Conservation (phyloP, 2,113 vertebrate species). For the Chroicocephalus ridibundus region DNA sequence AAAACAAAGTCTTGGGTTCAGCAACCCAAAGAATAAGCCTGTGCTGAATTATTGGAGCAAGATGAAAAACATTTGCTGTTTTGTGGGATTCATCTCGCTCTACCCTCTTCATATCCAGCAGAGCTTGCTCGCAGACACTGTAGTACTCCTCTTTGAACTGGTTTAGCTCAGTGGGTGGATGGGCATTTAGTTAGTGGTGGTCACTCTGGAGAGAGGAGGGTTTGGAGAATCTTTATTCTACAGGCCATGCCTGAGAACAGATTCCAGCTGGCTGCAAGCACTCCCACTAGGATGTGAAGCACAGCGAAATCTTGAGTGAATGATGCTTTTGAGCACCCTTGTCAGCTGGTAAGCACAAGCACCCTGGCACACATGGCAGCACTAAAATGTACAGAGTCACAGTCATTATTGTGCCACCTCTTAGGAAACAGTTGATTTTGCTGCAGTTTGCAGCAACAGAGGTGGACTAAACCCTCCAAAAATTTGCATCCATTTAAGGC, state of each 20-base stretch:
- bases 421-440: not conserved
- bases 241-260: not conserved
- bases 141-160: conserved; percentile 11
- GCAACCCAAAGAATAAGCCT: not conserved
- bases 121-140: not conserved
- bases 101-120: not conserved
- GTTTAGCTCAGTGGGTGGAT: not conserved
- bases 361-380: not conserved
- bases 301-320: not conserved
- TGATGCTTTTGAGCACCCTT: not conserved
- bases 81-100: not conserved
- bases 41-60: conserved; percentile 25
- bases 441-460: not conserved
- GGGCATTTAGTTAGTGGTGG: not conserved
- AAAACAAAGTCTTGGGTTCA: conserved; percentile 1
- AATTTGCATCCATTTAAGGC: not conserved
- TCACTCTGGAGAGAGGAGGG: not conserved
- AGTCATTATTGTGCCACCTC: not conserved
- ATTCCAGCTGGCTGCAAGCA: not conserved
- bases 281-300: not conserved
- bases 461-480: not conserved
- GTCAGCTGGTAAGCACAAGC: not conserved
- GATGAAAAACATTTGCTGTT: conserved; percentile 22
- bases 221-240: not conserved
- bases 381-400: not conserved